Base-by-base conservation (phyloP, 1,140 invertebrate species). In the Drosophila ambigua region DNA sequence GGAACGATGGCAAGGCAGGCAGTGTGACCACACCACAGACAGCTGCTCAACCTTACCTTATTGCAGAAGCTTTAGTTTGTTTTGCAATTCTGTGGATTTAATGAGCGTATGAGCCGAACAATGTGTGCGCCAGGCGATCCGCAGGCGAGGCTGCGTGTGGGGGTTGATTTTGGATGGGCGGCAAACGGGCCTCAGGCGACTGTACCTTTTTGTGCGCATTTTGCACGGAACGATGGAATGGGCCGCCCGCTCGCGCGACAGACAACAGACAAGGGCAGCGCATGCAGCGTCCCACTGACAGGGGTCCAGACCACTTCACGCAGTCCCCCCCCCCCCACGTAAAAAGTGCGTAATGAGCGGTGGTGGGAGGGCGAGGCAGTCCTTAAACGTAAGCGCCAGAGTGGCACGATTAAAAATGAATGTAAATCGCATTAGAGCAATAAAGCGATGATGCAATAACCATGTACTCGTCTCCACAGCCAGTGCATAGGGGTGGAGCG, bases 361-460 rank as follows among this genome's bases (percentile, higher is more conserved):
- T 6, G 24, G 20, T n/a, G 43, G n/a, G 5, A 6, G 8, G 35
- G 16, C 2, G 43, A 26, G 5, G 11, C 5, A 54, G 44, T 20
- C 5, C 28, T n/a, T 77, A 75, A 75, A 81, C 71, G 78, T 62
- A 71, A 68, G 60, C 51, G 26, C 7, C 9, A 41, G 43, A 44
- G 23, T 41, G 60, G 26, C 24, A 15, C 71, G 26, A 54, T 78
- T 53, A 59, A 65, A 61, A 78, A 60, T 68, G 65, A 72, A 74
- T 78, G 48, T 60, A 72, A 78, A 87, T 75, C 65, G 51, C 54
- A 71, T 78, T 71, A 72, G 53, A 60, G 31, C 49, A 48, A 61
- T 48, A 72, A 67, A 53, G 53, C 57, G 62, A 49, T 73, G 73
- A 71, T 85, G 82, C 81, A 66, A 81, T 81, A 87, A 57, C 48